phyloP scores from a whole-genome alignment of 2,113 vertebrate species.

The Marcusenius ussheri region DNA sequence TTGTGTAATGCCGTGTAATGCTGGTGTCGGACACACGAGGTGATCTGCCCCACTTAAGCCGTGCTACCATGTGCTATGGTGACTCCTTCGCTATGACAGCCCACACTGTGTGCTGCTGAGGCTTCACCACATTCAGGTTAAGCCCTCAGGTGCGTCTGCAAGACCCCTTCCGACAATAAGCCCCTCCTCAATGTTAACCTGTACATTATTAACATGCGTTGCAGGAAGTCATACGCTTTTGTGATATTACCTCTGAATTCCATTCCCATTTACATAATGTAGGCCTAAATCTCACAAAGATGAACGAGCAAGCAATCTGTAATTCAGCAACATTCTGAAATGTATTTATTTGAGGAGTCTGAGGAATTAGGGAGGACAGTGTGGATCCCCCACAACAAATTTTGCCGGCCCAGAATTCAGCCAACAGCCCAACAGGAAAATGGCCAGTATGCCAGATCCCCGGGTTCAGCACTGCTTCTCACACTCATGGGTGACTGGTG shows the following conservation, averaged over 20 bases:
- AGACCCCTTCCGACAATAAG: neutral
- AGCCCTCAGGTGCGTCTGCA: neutral
- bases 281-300: neutral
- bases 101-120: neutral
- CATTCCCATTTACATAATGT: neutral
- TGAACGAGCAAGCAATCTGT: neutral
- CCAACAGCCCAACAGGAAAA: neutral
- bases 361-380: neutral
- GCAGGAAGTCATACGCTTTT: neutral
- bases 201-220: neutral
- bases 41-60: neutral
- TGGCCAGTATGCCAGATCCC: neutral
- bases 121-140: neutral
- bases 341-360: neutral
- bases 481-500: neutral
- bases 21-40: neutral
- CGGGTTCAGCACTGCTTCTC: neutral
- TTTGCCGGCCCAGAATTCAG: neutral
- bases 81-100: neutral
- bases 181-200: neutral
- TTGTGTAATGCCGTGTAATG: neutral
- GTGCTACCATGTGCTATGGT: neutral
- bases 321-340: neutral
- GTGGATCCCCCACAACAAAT: neutral
- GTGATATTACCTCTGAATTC: neutral